Conservation (phyloP, 2,113 vertebrate species). For the Rhinoderma darwinii region DNA sequence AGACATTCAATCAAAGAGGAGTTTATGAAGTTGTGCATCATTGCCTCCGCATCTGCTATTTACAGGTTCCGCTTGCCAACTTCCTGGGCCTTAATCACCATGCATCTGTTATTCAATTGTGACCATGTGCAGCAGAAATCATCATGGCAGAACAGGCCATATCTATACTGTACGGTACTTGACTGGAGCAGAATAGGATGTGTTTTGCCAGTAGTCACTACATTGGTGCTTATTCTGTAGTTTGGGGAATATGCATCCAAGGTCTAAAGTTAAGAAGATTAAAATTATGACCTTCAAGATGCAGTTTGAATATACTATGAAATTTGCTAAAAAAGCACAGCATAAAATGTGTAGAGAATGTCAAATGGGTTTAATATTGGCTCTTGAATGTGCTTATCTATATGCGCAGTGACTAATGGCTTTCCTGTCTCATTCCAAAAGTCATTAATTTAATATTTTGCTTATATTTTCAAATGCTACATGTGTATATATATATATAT, state of each 20-base stretch:
- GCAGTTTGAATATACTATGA: not conserved
- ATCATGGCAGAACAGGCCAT: not conserved
- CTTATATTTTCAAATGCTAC: no score
- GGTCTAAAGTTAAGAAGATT: not conserved
- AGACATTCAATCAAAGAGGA: constrained; percentile 14
- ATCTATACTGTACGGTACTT: not conserved
- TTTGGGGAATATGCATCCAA: not conserved
- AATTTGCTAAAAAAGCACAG: not conserved
- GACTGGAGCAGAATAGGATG: not conserved
- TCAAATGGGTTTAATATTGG: not conserved
- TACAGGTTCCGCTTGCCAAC: not conserved
- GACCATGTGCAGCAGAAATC: not conserved
- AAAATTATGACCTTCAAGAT: not conserved
- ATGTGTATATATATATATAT: no score
- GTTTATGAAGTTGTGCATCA: constrained; percentile 17
- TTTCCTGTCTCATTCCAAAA: no score
- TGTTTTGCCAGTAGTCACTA: not conserved
- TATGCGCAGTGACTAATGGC: no score
- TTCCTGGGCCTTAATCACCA: not conserved
- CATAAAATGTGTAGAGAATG: not conserved
- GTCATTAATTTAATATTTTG: no score
- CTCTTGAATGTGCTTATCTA: no score
- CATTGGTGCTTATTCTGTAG: not conserved
- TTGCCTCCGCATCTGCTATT: constrained; percentile 19
- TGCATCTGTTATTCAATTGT: constrained; percentile 15